These are phyloP conservation scores for Corythornis madagascariensis DNA, from an alignment of 2,113 vertebrate species.

Conservation along the genomic window DNA sequence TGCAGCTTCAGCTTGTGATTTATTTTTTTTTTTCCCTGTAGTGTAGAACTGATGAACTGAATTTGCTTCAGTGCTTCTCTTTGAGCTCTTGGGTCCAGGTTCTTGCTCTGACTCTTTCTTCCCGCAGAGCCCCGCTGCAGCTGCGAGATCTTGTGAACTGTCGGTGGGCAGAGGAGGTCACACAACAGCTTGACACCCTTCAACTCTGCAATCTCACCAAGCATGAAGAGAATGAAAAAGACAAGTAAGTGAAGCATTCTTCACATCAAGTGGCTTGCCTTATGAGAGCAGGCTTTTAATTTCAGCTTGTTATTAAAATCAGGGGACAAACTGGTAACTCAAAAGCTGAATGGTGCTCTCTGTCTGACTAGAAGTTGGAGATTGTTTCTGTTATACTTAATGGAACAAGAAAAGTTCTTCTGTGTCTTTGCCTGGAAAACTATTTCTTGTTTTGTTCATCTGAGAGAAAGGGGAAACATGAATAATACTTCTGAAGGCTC, in stretches of 20 bases:
- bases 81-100: not conserved
- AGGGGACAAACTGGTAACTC: not conserved
- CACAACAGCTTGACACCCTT: conserved; percentile 95
- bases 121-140: conserved; percentile 89
- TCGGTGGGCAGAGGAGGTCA: conserved; percentile 98
- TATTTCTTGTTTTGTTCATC: not conserved
- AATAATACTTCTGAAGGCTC: not conserved
- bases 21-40: not conserved
- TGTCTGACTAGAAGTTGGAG: not conserved
- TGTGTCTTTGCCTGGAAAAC: not conserved
- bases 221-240: conserved; percentile 97
- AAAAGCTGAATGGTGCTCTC: not conserved
- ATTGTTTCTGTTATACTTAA: not conserved
- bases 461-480: not conserved
- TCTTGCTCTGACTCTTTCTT: not conserved
- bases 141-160: conserved; percentile 96
- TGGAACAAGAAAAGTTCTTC: not conserved
- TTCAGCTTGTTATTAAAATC: not conserved
- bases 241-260: conserved; percentile 83
- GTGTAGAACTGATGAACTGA: not conserved
- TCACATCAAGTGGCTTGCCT: not conserved
- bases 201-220: conserved; percentile 96
- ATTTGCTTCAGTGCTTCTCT: not conserved
- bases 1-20: not conserved
- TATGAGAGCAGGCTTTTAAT: not conserved